Conservation (phyloP, 2,113 vertebrate species). For the Scomber scombrus region DNA sequence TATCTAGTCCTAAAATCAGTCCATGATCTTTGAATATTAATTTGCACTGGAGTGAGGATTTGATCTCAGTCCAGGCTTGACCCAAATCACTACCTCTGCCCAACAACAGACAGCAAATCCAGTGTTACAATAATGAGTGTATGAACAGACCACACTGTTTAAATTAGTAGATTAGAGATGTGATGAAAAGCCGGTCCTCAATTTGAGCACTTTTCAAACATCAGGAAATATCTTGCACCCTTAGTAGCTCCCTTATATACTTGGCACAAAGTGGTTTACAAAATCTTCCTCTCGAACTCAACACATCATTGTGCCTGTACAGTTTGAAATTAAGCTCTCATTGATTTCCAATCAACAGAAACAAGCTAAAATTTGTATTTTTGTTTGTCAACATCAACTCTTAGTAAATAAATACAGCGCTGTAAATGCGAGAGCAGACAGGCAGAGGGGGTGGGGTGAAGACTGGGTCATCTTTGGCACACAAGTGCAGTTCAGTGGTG, state of each 20-base stretch:
- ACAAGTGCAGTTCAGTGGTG: constrained; percentile 55
- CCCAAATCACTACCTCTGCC: not conserved
- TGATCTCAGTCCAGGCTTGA: constrained; percentile 5
- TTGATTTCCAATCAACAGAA: constrained; percentile 43
- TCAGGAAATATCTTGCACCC: constrained; percentile 40
- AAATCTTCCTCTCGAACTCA: constrained; percentile 21
- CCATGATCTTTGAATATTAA: constrained; percentile 5
- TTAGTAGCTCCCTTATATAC: constrained; percentile 61
- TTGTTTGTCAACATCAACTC: constrained; percentile 43
- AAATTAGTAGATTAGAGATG: constrained; percentile 39
- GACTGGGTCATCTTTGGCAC: constrained; percentile 65
- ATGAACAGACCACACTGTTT: constrained; percentile 37
- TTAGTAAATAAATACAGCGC: constrained; percentile 60
- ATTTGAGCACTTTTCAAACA: constrained; percentile 34
- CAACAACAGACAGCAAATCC: constrained; percentile 34
- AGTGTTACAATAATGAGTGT: constrained; percentile 40
- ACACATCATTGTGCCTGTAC: constrained; percentile 27
- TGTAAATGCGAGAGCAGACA: constrained; percentile 45
- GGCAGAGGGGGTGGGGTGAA: constrained; percentile 19
- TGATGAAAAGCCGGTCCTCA: constrained; percentile 21
- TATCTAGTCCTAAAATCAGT: not conserved
- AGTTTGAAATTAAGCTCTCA: constrained; percentile 60
- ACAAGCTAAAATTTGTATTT: constrained; percentile 43
- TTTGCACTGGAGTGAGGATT: constrained; percentile 11
- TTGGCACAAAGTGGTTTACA: constrained; percentile 68